Base-by-base conservation (phyloP, 2,888 invertebrate genomes). In the Cantharis rustica region DNA sequence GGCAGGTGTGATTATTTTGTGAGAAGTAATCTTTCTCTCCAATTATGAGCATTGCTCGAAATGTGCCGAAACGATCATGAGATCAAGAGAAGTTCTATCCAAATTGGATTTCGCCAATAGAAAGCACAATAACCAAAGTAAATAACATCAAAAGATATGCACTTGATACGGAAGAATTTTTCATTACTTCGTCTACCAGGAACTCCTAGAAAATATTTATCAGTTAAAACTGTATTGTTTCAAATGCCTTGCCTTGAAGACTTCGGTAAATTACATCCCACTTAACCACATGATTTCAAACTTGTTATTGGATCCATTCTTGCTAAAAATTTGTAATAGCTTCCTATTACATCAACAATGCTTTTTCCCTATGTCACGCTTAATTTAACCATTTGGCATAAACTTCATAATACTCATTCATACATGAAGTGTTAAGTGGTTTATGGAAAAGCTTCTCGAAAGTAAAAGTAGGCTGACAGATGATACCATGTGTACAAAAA, bases 401-500 rank as follows among this genome's bases (percentile, higher is more conserved):
- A 47, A 47, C 47, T 47, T n/a, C n/a, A 66, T 66, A 66, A 17
- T 23, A 23, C 17, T 23, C 20, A 66, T 66, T 66, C 23, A 66
- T 66, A 66, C 64, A 20, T 66, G 20, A 16, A 66, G 20, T 66
- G 64, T 16, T 20, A 66, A 66, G 64, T 66, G 23, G 11, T 66
- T 66, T 66, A 66, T 66, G 23, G 47, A 31, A 26, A 61, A 62
- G 69, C 73, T 73, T 63, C 68, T 73, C 47, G 70, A 74, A 74
- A 74, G 74, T 74, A 74, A 74, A 74, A 74, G 74, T 74, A 74
- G 74, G 70, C 64, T 74, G 74, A 70, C 31, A 74, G 74, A 74
- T 69, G 69, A 74, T 70, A 61, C 26, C 69, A 63, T 66, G 23
- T 20, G 23, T 66, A 66, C 64, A 66, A 66, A n/a, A 20, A 66